Evolutionary conservation across 30 jellyfish, hydroid and myxozoan genomes (phyloP), one percentile per base, ranked within the genome.

Genomic region (Rhopilema esculentum): DNA sequence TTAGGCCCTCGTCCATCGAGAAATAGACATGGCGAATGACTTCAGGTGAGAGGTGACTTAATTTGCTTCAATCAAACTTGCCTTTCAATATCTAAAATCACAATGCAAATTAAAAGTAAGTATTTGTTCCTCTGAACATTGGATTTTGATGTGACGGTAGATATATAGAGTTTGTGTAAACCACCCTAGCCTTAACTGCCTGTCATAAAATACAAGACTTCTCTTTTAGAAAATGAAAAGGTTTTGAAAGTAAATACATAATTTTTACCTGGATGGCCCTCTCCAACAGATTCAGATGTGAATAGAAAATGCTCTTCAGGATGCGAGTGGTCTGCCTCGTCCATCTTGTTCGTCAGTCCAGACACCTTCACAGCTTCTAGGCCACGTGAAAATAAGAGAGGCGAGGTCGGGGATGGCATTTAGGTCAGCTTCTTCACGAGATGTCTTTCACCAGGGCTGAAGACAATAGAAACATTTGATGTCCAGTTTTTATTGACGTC

Each of bases 271-370:
- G 98, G 97, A 78, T 92, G 99, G 25, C 99, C 99, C 78, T 96
- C 99, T 28, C 99, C 97, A 19, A 96, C 99, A 22, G 99, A 96
- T 74, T 96, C 99, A 0, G 99, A 96, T 26, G 99, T 96, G 83
- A 96, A 96, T 15, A 96, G 93, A 68, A 96, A 96, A 49, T 78
- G 89, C 53, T 73, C 88, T 23, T 87, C 90, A 23, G 95, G 89
- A 22, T 49, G 90, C n/a, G 77, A 74, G 49, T 77, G 93, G 57
- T 74, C 93, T 15, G 93, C 88, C 32, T 85, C 93, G 75, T 85
- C 93, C 93, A 85, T 85, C 49, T 85, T 65, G 53, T 23, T 26
- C 28, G 23, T 4, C 20, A 24, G 17, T 2, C 4, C 17, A 12
- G 57, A 2, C 57, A 40, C 57, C 57, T 40, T 40, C 57, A 6